phyloP scores from a whole-genome alignment of 2,888 invertebrate species.

The Drosophila dives region DNA sequence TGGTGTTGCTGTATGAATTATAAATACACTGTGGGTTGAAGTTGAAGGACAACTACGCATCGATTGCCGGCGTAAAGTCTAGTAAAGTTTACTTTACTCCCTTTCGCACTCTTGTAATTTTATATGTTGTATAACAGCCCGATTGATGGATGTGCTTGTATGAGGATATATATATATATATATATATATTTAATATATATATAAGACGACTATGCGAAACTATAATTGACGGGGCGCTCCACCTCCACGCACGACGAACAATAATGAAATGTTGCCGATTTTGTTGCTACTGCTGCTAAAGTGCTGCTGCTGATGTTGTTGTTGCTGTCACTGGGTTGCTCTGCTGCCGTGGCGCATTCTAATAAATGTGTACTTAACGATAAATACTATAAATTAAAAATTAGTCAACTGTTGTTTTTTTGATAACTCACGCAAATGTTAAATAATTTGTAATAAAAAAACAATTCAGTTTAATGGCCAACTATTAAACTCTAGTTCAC shows the following conservation, averaged over 20 bases:
- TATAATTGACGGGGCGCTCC: constrained; percentile 73
- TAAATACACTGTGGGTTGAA: constrained; percentile 24
- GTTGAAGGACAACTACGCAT: constrained; percentile 50
- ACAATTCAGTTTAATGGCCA: constrained; percentile 58
- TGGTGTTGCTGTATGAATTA: constrained; percentile 8
- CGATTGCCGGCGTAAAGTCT: constrained; percentile 48
- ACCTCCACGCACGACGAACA: constrained; percentile 72
- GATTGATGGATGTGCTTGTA: constrained; percentile 25
- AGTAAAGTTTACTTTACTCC: constrained; percentile 15
- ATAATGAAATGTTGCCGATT: constrained; percentile 63
- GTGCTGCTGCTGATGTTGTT: constrained; percentile 24
- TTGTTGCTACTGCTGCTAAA: constrained; percentile 53
- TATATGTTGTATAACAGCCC: constrained; percentile 70
- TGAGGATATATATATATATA: constrained; percentile 26
- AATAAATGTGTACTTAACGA: constrained; percentile 40
- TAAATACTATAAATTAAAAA: constrained; percentile 28
- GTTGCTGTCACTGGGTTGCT: constrained; percentile 46
- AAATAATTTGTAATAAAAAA: constrained; percentile 42
- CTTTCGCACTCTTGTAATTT: constrained; percentile 61
- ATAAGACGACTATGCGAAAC: constrained; percentile 52
- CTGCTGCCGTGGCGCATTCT: constrained; percentile 59
- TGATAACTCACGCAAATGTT: constrained; percentile 68
- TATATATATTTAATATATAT: constrained; percentile 13
- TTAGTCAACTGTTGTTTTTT: constrained; percentile 24
- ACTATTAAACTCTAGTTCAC: constrained; percentile 41